Conservation (phyloP, 2,113 vertebrate species). For the Semicossyphus pulcher region DNA sequence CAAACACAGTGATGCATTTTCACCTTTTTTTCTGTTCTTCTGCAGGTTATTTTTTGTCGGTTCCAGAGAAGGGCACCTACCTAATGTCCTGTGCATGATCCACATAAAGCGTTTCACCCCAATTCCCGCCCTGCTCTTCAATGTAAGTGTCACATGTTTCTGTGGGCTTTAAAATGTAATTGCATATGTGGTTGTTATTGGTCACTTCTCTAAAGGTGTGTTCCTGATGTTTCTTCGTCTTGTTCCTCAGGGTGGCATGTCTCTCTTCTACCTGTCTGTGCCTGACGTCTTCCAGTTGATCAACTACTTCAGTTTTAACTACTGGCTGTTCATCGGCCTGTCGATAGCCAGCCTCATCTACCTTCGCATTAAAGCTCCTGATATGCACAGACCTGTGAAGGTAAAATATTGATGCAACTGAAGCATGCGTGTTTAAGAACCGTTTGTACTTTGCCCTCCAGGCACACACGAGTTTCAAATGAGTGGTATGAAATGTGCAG, state of each 20-base stretch:
- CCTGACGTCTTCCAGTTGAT: constrained; percentile 86
- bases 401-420: constrained; percentile 44
- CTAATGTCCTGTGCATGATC: constrained; percentile 86
- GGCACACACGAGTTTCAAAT: background rate
- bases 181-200: background rate
- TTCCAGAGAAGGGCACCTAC: constrained; percentile 86
- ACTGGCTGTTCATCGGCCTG: constrained; percentile 88
- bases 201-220: too few relatives aligned
- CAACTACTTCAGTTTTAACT: constrained; percentile 89
- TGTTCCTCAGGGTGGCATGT: constrained; percentile 82
- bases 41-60: constrained; percentile 87
- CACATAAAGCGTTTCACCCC: constrained; percentile 84
- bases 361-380: constrained; percentile 82
- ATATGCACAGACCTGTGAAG: constrained; percentile 83
- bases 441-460: too few relatives aligned
- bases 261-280: constrained; percentile 84
- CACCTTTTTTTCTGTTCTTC: constrained; percentile 1
- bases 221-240: background rate
- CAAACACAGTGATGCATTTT: background rate
- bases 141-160: constrained; percentile 72
- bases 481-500: background rate
- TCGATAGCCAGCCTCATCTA: constrained; percentile 86
- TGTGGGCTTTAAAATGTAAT: background rate
- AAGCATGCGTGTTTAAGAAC: background rate
- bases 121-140: constrained; percentile 87